Base-by-base conservation (phyloP, 1,140 invertebrate species). In the Drosophila sp. region DNA sequence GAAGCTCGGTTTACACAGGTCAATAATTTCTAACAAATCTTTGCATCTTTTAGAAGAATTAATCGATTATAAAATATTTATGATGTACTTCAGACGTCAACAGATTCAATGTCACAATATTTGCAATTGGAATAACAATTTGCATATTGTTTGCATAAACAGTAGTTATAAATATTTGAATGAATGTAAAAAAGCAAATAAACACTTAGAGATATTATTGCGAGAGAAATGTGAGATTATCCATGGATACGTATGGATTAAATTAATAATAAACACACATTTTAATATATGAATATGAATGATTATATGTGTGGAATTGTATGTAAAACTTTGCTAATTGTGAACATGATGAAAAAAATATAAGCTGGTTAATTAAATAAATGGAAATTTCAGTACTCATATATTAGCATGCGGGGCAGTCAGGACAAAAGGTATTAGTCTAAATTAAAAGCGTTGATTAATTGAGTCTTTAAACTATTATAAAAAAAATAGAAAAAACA, bases 1-100 rank as follows among this genome's bases (percentile, higher is more conserved):
- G 18, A 18, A 18, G 38, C 25, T 45, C 11, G 54, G 41, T 11
- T 13, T 25, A 50, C 38, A 61, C 16, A 48, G 11, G n/a, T 13
- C 9, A 34, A 53, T 43, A 45, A 62, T 51, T 21, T 25, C 50
- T 61, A 66, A 66, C 57, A 34, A 62, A 70, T 32, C 72, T 46
- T 63, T 21, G 21, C 63, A 76, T 78, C 51, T 51, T 89, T 82
- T 79, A 86, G 57, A 70, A 70, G 57, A 71, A 72, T 67, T 71
- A 82, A 79, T 79, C 21, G 65, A 70, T 70, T 58, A 75, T 76
- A 51, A 53, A 75, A 75, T 78, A 86, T 76, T 76, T 75, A 64
- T 64, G 36, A 74, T 78, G 63, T 64, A 40, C 41, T 56, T 29
- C 16, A 8, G 29, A 45, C 38, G 18, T 45, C 41, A 18, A 29